Conservation (phyloP, 2,888 invertebrate genomes). For the Drosophila mettleri region DNA sequence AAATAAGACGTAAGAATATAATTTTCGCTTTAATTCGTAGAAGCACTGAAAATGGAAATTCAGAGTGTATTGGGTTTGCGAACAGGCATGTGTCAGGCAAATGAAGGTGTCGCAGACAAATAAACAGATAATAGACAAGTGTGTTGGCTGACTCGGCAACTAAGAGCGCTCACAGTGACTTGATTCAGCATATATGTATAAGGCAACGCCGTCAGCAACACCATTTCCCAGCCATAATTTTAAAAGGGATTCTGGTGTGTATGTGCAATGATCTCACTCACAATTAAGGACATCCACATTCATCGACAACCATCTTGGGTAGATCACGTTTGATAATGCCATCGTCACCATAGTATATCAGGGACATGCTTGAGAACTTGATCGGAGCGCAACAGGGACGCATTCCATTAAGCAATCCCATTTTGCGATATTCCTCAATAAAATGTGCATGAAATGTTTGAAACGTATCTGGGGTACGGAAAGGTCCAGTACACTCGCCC, state of each 20-base stretch:
- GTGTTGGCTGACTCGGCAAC: no score
- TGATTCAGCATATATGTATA: neutral
- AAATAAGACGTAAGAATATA: neutral
- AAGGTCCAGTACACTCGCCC: conserved; percentile 92
- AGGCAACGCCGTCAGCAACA: neutral
- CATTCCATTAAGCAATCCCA: conserved; percentile 90
- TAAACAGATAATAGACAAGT: no score
- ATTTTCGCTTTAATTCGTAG: neutral
- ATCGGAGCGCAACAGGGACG: conserved; percentile 96
- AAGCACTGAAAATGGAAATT: neutral
- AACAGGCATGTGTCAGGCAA: no score
- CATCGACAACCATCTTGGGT: conserved; percentile 98
- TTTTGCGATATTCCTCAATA: conserved; percentile 94
- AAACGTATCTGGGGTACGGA: conserved; percentile 92
- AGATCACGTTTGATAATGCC: conserved; percentile 96
- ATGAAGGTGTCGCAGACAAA: no score
- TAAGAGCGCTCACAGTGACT: no score
- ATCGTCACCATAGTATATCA: conserved; percentile 95
- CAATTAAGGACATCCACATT: conserved; percentile 95
- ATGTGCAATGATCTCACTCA: conserved; percentile 27
- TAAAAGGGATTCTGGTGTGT: neutral
- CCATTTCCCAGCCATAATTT: neutral
- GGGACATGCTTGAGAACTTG: conserved; percentile 95
- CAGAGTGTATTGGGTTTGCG: no score
- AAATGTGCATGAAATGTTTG: conserved; percentile 96